Evolutionary conservation across 1,140 invertebrate species (phyloP), one percentile per base, ranked within the genome.

Genomic region (Drosophila cardini): DNA sequence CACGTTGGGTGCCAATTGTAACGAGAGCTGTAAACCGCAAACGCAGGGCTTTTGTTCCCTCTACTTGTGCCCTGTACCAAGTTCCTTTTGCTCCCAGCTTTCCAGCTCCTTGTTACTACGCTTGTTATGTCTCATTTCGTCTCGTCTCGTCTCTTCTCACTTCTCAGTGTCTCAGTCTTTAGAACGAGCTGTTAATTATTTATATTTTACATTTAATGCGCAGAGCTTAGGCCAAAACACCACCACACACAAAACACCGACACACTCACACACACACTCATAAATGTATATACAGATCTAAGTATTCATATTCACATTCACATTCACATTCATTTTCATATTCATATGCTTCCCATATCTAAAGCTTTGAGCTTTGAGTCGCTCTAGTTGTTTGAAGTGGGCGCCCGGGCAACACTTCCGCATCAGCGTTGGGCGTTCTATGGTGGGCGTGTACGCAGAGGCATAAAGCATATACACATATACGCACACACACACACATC

Each of bases 201-300:
- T 83, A 87, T 83, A 86, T 81, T 87, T 87, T 82, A 89, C 72
- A 83, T 87, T 87, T 87, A 86, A 87, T 86, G 72, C 84, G 74
- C 76, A 86, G 21, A 26, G 83, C 79, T 86, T 86, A 86, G 68
- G 67, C 69, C 34, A 45, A 48, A 61, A 65, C 65, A 34, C 57
- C 42, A 6, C 34, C 30, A 21, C 65, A 52, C 18, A 11, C 50
- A 55, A 61, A 18, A 32, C 16, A 34, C 32, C 9, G 11, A 13
- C 7, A 13, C 8, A 42, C 15, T 36, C 40, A 10, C 26, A 45
- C 30, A 45, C 38, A 34, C 9, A 18, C 34, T 4, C 56, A 34
- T 16, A 13, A 2, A 26, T 13, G 48, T 34, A 13, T 52, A 30
- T 52, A 34, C 38, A 32, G 2, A 36, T 53, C 61, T 63, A 64